Evolutionary conservation across 2,888 invertebrate species (phyloP), one percentile per base, ranked within the genome.

Genomic region (Tetragonula carbonaria): DNA sequence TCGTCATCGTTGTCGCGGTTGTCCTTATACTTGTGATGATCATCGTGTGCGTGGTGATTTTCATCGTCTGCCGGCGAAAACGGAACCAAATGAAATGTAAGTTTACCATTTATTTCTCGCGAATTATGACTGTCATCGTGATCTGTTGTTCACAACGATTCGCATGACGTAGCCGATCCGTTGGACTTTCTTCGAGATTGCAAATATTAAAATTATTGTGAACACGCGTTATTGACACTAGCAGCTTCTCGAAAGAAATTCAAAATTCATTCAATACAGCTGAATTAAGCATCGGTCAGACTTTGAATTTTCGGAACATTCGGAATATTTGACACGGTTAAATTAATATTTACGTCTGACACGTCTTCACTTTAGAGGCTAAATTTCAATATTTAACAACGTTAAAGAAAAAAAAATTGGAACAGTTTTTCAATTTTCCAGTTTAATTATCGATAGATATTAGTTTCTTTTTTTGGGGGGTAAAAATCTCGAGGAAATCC

Each of bases 41-140:
- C 90, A 97, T 97, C 91, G 96, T 98, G 81, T 97, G 98, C 95
- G 97, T 98, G 94, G 97, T 98, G 93, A 97, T 98, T 93, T 97
- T 98, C 94, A 96, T 98, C 94, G 96, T 98, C 91, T 98, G 98
- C 94, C 96, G 98, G 90, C 96, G 97, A 91, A 97, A 97, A 95
- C 96, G 98, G 91, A 96, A 97, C 75, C 96, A 96, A 90, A 97
- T 97, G 90, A 97, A 97, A 96, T 97, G 97, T 98, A 95, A 97
- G 97, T 28, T 96, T 85, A 28, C 59, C 23, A 14, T 75, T 67
- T 50, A 0, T 21, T 63, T 45, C 23, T 2, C 65, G 33, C 11
- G 1, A 13, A 33, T 28, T 50, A 8, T 86, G 65, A 57, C 63
- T 63, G 59, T 78, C 76, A 86, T 63, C 62, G 76, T 85, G 80